These are phyloP conservation scores for Microctonus brassicae DNA, from an alignment of 2,888 invertebrate species.

Conservation along the genomic window DNA sequence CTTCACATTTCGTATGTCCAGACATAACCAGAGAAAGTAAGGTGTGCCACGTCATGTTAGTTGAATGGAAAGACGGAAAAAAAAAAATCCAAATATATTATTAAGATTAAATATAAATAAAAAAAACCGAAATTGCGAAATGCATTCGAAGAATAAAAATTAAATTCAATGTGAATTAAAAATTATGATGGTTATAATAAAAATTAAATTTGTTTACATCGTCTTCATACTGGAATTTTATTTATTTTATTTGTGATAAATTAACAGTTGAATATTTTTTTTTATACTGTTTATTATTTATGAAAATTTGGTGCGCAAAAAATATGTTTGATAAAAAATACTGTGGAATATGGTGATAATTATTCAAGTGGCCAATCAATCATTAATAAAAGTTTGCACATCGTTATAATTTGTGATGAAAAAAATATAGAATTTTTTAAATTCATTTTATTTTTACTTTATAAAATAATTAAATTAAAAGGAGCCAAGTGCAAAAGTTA, in stretches of 20 bases:
- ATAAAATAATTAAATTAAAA: neutral
- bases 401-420: no score
- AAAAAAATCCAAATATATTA: neutral
- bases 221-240: neutral
- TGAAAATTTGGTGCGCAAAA: no score
- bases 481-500: neutral
- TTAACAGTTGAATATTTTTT: no score
- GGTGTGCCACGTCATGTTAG: neutral
- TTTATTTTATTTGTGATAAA: no score
- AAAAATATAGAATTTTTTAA: no score
- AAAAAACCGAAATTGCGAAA: neutral
- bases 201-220: neutral
- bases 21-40: constrained; percentile 12
- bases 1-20: neutral
- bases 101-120: neutral
- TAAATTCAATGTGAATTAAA: no score
- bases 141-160: neutral
- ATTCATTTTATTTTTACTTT: neutral
- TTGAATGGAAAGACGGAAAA: neutral
- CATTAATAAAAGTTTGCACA: no score
- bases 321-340: no score
- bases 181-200: neutral
- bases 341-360: no score
- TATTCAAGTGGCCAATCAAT: no score
- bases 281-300: no score